phyloP scores from a whole-genome alignment of 2,113 vertebrate species.

The Phalacrocorax brasilianus region DNA sequence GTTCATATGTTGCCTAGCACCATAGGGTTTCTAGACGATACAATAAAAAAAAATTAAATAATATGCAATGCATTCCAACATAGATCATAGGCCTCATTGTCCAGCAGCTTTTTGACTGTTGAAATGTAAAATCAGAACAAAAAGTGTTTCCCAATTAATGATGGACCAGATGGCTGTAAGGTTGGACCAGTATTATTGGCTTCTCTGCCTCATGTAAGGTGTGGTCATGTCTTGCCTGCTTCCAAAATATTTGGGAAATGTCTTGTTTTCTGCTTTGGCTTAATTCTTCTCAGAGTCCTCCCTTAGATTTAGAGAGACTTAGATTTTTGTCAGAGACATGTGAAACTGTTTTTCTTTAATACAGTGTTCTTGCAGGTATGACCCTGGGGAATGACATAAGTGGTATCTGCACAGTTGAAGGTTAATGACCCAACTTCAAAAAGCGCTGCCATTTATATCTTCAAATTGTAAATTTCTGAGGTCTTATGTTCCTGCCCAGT shows the following conservation, averaged over 20 bases:
- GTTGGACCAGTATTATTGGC: not conserved
- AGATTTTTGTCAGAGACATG: not conserved
- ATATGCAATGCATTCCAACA: not conserved
- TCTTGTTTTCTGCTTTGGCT: not conserved
- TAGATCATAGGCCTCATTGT: not conserved
- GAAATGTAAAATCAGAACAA: not conserved
- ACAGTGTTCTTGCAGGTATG: too few species aligned
- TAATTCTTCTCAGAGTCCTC: not conserved
- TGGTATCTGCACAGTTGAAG: not conserved
- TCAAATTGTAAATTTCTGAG: not conserved
- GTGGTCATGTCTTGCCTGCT: not conserved
- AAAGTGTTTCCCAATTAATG: not conserved
- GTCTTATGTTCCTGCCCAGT: not conserved
- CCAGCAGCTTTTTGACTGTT: not conserved
- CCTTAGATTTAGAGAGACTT: not conserved
- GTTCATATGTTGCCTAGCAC: not conserved
- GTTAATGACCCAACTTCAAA: not conserved
- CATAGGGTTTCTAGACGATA: not conserved
- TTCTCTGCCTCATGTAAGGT: not conserved
- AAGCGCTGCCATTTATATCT: not conserved
- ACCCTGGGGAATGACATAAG: not conserved
- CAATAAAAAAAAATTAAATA: not conserved
- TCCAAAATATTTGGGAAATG: not conserved
- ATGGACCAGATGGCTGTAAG: not conserved
- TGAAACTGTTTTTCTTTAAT: not conserved